Base-by-base conservation (phyloP, 2,113 vertebrate genomes). In the Lipophrys pholis region DNA sequence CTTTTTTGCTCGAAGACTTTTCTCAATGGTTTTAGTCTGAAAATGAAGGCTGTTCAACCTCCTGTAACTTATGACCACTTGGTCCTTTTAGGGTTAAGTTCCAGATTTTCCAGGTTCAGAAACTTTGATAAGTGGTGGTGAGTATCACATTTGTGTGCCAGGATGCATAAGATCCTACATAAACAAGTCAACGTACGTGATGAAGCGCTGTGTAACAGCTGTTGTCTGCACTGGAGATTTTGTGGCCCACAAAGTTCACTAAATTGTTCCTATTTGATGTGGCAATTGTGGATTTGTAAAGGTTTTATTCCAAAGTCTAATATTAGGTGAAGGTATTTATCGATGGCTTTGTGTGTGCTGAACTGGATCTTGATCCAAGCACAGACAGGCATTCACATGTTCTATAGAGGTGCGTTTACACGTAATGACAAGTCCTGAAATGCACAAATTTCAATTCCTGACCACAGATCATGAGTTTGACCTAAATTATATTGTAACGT, bases 241-340 rank as follows among this genome's bases (percentile, higher is more conserved):
- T n/a, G n/a, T n/a, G n/a, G n/a, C n/a, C n/a, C n/a, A n/a, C n/a
- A n/a, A n/a, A 69, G 30, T 53, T 60, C 42, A 48, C 57, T 85
- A 72, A 85, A 71, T 77, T 73, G 54, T 73, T 73, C 55, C 59
- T 57, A 57, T 84, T 77, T 86, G 57, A 75, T 75, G 54, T 51
- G 50, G 59, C 36, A 11, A 65, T 68, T 63, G 30, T 46, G 61
- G 57, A 65, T 73, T 76, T 77, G 72, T 78, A 71, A 68, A 41
- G 35, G 48, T 11, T 60, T 59, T 51, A 76, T 76, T 68, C 57
- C 14, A 52, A 68, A 81, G 53, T 71, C 52, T 16, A 57, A 59
- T 78, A 89, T 89, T 68, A 82, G 85, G 81, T 85, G 69, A 69
- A 54, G 38, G 40, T 69, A 36, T 86, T 83, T 77, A 78, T 46